A percentile compares a stretch with the other conserved stretches of the same genome.
phyloP scores from a whole-genome alignment of 2,113 vertebrate species.

The Rhinichthys klamathensis region DNA sequence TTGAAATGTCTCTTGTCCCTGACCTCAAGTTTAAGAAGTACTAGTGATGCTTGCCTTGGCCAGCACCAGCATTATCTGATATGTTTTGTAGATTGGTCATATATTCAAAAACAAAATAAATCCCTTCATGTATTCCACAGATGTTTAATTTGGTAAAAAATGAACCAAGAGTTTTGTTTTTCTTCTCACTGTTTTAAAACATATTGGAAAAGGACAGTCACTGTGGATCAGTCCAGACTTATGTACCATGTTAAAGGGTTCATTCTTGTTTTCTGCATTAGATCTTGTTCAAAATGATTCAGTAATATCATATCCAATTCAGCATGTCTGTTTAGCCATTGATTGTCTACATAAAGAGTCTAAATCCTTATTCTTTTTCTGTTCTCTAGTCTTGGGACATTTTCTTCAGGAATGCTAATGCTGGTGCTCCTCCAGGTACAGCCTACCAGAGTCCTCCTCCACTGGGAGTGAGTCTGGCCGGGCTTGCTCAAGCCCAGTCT shows the following conservation, averaged over 20 bases:
- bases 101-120: background rate
- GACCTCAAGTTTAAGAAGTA: background rate
- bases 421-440: conserved; percentile 88
- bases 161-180: background rate
- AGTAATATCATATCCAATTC: background rate
- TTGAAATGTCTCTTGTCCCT: background rate
- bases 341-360: background rate
- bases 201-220: background rate
- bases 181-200: background rate
- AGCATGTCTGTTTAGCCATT: background rate
- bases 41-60: background rate
- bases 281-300: background rate
- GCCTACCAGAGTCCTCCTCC: conserved; percentile 95
- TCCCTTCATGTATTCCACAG: background rate
- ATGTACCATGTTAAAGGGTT: background rate
- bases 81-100: background rate
- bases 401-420: conserved; percentile 97
- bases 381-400: conserved; percentile 93
- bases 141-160: background rate
- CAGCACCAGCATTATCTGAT: background rate
- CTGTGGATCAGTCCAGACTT: background rate
- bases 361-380: background rate
- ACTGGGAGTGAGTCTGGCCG: conserved; percentile 76
- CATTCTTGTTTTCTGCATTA: background rate
- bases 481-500: conserved; percentile 78